Evolutionary conservation across 2,888 invertebrate species (phyloP), one percentile per base, ranked within the genome.

Genomic region (Zygaena filipendulae): DNA sequence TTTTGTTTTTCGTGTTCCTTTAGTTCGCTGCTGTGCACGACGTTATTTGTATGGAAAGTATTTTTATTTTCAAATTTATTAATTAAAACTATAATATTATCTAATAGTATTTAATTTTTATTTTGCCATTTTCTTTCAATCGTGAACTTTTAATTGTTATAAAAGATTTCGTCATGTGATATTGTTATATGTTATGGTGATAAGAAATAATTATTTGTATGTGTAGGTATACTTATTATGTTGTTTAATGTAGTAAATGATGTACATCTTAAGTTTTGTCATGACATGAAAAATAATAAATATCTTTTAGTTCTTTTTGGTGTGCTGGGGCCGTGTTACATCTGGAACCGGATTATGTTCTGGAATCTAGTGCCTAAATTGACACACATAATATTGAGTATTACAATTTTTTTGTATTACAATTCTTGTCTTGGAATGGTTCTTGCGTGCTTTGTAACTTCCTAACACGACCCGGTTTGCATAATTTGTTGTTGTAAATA

Each of bases 151-250:
- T 47, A 55, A 63, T 67, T 59, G 64, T 68, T 52, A n/a, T n/a
- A n/a, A 57, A 63, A 66, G 59, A 63, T 67, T 68, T 71, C 61
- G 61, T 68, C 51, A 72, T 79, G 77, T 79, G 77, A 79, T 79
- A 79, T 77, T 74, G 74, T 77, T 77, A 75, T 77, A 57, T 72
- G 74, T 75, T 77, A 68, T 61, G 56, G 62, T 63, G 66, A 70
- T 71, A 61, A n/a, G n/a, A n/a, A 59, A 64, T 59, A 49, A 58
- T 51, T 49, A 61, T n/a, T n/a, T n/a, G n/a, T n/a, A n/a, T n/a
- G n/a, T n/a, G n/a, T n/a, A n/a, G n/a, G n/a, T n/a, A n/a, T n/a
- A n/a, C n/a, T 38, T 44, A 43, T 53, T 59, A 56, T 54, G 61
- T 66, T 69, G 57, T 51, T 59, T 61, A 52, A 48, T 57, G 50